A percentile compares a stretch with the other conserved stretches of the same genome.
Conservation (phyloP, 2,797 vertebrate genomes). For the Amazona ochrocephala region DNA sequence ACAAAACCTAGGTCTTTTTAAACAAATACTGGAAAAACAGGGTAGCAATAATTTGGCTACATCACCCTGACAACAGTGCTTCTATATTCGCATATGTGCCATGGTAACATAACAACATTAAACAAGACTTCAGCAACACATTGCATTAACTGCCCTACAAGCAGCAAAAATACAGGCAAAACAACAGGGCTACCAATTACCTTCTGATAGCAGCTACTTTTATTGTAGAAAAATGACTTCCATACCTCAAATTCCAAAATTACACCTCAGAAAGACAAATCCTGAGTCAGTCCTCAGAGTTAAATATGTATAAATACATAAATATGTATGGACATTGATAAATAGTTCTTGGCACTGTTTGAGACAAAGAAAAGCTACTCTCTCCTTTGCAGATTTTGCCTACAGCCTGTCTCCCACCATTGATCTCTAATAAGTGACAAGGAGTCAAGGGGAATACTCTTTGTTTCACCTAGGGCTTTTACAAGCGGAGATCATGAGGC, state of each 20-base stretch:
- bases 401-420: background rate
- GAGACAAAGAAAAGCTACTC: conserved; percentile 21
- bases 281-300: background rate
- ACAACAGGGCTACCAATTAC: background rate
- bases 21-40: background rate
- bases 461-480: background rate
- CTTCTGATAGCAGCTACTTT: background rate
- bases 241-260: conserved; percentile 8
- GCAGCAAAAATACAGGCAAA: background rate
- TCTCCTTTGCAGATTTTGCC: background rate
- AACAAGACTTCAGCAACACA: background rate
- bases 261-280: conserved; percentile 13
- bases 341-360: background rate
- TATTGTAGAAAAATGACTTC: background rate
- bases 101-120: background rate
- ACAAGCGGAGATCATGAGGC: background rate
- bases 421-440: background rate
- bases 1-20: background rate
- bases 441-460: background rate
- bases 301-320: background rate
- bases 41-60: background rate
- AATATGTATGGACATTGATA: conserved; percentile 26
- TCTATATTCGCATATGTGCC: background rate
- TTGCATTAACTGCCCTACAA: background rate
- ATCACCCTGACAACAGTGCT: background rate